Conservation (phyloP, 2,888 invertebrate genomes). For the Branchellion lobata region DNA sequence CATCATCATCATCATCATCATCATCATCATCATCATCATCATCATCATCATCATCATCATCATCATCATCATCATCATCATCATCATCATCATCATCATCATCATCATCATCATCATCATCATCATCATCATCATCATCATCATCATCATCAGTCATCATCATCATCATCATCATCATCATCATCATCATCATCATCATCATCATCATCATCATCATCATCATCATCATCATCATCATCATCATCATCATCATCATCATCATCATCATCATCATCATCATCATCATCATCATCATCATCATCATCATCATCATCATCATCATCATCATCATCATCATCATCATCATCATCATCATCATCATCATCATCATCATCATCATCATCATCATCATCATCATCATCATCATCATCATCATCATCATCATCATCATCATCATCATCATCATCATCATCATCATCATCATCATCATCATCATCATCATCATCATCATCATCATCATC, state of each 20-base stretch:
- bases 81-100: conserved; percentile 37
- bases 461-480: conserved; percentile 35
- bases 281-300: conserved; percentile 37
- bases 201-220: conserved; percentile 22
- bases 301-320: conserved; percentile 41
- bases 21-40: conserved; percentile 35
- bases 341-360: conserved; percentile 20
- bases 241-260: not conserved
- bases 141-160: conserved; percentile 38
- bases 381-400: conserved; percentile 3
- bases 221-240: no score
- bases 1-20: conserved; percentile 4
- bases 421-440: conserved; percentile 32
- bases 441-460: conserved; percentile 19
- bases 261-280: conserved; percentile 31
- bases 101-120: conserved; percentile 39
- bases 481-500: conserved; percentile 27
- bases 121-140: conserved; percentile 32
- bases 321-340: conserved; percentile 37
- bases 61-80: conserved; percentile 37
- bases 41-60: conserved; percentile 26
- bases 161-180: conserved; percentile 37
- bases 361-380: no score
- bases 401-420: conserved; percentile 26
- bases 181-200: conserved; percentile 43